phyloP scores from a whole-genome alignment of 2,888 invertebrate genomes.

The Nemurella pictetii region DNA sequence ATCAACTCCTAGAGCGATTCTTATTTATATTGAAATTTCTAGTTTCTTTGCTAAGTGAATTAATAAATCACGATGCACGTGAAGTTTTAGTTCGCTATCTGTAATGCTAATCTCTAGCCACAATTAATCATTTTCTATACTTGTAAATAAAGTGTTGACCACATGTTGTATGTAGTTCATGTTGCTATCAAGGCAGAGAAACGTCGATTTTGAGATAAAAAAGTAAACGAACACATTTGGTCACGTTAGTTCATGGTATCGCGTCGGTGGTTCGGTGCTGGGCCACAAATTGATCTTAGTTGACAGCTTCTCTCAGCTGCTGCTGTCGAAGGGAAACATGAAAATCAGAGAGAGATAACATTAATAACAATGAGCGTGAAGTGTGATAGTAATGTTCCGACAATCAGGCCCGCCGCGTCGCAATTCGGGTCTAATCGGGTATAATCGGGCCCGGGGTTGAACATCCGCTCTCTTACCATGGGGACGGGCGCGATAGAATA shows the following conservation, averaged over 20 bases:
- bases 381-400: neutral
- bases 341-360: neutral
- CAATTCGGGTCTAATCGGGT: neutral
- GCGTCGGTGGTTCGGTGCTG: neutral
- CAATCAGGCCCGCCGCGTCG: neutral
- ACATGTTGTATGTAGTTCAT: conserved; percentile 1
- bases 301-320: neutral
- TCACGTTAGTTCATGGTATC: neutral
- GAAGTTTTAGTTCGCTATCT: neutral
- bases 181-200: neutral
- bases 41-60: neutral
- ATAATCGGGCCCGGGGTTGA: neutral
- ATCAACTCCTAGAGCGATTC: neutral
- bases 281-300: neutral
- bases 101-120: neutral
- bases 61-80: neutral
- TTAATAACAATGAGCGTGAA: neutral
- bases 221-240: neutral
- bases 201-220: neutral
- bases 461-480: neutral
- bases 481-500: too few relatives aligned
- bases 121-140: conserved; percentile 1
- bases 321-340: neutral
- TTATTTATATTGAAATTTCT: neutral
- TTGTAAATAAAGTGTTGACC: neutral